These are phyloP conservation scores for Germaria angustata DNA, from an alignment of 2,888 invertebrate species.

Conservation along the genomic window DNA sequence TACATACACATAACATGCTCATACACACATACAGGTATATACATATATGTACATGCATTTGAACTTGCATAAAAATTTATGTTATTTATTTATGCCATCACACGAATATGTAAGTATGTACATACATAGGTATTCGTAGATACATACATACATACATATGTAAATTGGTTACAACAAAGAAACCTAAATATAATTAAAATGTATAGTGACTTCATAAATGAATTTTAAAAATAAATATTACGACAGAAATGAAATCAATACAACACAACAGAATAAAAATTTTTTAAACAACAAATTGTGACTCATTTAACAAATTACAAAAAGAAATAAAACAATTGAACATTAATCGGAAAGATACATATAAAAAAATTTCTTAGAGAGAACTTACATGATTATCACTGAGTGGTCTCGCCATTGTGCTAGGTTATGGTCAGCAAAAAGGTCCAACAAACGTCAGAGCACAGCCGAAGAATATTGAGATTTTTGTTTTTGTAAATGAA, in stretches of 20 bases:
- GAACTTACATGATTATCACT: slow-evolving; percentile 63
- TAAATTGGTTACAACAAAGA: neutral
- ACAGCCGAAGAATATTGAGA: slow-evolving; percentile 1
- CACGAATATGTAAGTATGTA: neutral
- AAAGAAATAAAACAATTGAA: neutral
- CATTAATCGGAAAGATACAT: too few species aligned
- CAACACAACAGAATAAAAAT: neutral
- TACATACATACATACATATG: neutral
- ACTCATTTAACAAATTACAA: slow-evolving; percentile 14
- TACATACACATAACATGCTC: too few species aligned
- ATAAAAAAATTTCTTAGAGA: neutral
- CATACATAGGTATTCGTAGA: too few species aligned
- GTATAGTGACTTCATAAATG: slow-evolving; percentile 37
- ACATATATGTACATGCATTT: too few species aligned
- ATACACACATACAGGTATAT: too few species aligned
- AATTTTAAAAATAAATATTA: slow-evolving; percentile 53
- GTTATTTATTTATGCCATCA: too few species aligned
- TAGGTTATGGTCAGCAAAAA: slow-evolving; percentile 51
- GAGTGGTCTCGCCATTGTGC: slow-evolving; percentile 62
- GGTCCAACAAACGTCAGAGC: slow-evolving; percentile 18
- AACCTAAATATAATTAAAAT: neutral
- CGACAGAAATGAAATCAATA: slow-evolving; percentile 9
- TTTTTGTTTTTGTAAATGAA: slow-evolving; percentile 7
- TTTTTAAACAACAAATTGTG: neutral
- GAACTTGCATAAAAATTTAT: too few species aligned